Percentiles rank a stretch among this genome's conserved stretches.
Evolutionary conservation across 1,140 invertebrate species (phyloP).

Genomic region (Diachasma alloeum): DNA sequence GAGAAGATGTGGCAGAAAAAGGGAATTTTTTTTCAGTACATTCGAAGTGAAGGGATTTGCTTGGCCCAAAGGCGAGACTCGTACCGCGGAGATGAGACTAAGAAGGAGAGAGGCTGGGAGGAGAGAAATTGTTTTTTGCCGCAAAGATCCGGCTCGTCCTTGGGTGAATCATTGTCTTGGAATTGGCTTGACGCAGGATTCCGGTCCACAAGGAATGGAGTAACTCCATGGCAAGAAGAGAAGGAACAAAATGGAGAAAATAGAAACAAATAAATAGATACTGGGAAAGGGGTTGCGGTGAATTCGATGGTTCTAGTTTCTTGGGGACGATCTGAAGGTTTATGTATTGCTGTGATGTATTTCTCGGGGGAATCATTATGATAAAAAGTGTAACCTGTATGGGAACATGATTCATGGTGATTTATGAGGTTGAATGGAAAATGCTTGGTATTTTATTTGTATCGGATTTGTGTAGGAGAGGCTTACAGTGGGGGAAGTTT

Average conservation of each 20-base stretch:
- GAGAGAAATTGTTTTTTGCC: slow-evolving; percentile 20
- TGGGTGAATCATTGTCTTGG: slow-evolving; percentile 30
- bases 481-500: background rate
- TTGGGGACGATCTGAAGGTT: background rate
- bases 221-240: background rate
- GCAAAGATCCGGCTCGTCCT: slow-evolving; percentile 19
- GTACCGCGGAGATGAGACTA: background rate
- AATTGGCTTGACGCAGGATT: slow-evolving; percentile 30
- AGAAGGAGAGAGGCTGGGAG: no score
- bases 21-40: background rate
- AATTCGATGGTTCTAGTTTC: background rate
- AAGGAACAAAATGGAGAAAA: background rate
- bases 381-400: background rate
- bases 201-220: background rate
- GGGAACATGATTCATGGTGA: background rate
- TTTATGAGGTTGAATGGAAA: background rate
- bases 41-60: slow-evolving; percentile 15
- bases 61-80: slow-evolving; percentile 7
- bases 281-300: background rate
- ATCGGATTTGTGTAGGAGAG: no score
- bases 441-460: background rate
- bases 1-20: background rate
- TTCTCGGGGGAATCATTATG: background rate
- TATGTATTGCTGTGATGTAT: background rate
- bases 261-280: background rate